Evolutionary conservation across 2,888 invertebrate species (phyloP).

Genomic region (Oscheius onirici): DNA sequence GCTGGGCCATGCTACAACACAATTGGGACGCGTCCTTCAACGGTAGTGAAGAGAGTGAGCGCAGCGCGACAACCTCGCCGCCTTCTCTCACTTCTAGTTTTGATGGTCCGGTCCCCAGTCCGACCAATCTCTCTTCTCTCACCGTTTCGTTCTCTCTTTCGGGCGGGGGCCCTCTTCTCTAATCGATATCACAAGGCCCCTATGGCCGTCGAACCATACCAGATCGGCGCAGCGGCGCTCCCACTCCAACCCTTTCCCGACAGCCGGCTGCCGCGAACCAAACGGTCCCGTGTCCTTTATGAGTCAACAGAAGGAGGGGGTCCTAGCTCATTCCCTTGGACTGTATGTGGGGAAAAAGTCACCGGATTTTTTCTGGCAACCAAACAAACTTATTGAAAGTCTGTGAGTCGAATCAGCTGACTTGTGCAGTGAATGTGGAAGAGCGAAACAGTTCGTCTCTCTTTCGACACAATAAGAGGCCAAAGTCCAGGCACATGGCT

Average conservation of each 20-base stretch:
- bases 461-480: too few species aligned
- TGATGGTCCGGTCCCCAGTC: conserved; percentile 32
- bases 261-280: conserved; percentile 25
- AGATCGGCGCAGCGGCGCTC: conserved; percentile 32
- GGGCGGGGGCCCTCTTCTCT: not conserved
- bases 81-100: conserved; percentile 33
- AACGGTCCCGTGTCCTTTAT: not conserved
- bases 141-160: too few species aligned
- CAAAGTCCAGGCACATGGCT: too few species aligned
- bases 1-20: not conserved
- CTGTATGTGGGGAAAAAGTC: too few species aligned
- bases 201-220: conserved; percentile 37
- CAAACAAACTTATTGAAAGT: too few species aligned
- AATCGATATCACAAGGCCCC: conserved; percentile 39
- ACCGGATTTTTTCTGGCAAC: too few species aligned
- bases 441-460: too few species aligned
- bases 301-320: too few species aligned
- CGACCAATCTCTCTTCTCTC: too few species aligned
- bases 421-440: too few species aligned
- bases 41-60: not conserved
- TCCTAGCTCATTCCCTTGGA: too few species aligned
- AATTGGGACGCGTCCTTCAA: conserved; percentile 27
- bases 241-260: conserved; percentile 25
- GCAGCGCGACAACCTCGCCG: conserved; percentile 1
- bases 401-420: too few species aligned